Evolutionary conservation across 2,797 vertebrate species (phyloP).

Genomic region (Pseudochromis fuscus): DNA sequence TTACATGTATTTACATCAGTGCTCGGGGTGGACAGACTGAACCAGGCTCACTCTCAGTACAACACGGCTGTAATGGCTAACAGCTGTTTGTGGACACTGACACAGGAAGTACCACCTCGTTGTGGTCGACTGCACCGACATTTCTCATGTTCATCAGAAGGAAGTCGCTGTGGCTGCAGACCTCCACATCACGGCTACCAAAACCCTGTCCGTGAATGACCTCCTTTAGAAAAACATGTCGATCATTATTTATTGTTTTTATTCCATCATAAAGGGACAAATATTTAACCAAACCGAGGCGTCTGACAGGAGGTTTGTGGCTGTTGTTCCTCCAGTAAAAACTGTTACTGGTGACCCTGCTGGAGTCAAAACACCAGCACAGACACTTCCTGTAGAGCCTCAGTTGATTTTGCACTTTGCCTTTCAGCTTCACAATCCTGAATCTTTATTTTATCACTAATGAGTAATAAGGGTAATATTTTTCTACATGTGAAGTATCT

Average conservation of each 20-base stretch:
- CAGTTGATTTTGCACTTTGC: conserved; percentile 71
- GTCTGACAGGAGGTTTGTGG: not conserved
- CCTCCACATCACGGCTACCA: not conserved
- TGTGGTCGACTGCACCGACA: too few relatives aligned
- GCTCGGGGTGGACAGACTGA: not conserved
- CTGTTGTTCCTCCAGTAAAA: not conserved
- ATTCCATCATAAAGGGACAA: conserved; percentile 28
- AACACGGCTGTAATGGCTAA: not conserved
- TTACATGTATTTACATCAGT: not conserved
- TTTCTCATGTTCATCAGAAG: too few relatives aligned
- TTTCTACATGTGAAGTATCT: conserved; percentile 58
- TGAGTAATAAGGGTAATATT: conserved; percentile 47
- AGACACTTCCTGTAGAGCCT: not conserved
- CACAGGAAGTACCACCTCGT: not conserved
- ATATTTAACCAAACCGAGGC: conserved; percentile 27
- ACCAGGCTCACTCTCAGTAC: not conserved
- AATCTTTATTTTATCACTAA: conserved; percentile 54
- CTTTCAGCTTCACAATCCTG: conserved; percentile 55
- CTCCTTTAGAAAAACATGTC: conserved; percentile 7
- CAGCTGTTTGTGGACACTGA: not conserved
- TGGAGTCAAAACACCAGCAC: not conserved
- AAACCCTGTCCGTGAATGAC: conserved; percentile 11
- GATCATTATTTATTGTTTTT: conserved; percentile 39
- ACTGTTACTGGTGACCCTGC: too few relatives aligned
- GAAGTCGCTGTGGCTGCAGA: too few relatives aligned